Evolutionary conservation across 1,140 invertebrate species (phyloP).

Genomic region (Spodoptera frugiperda): DNA sequence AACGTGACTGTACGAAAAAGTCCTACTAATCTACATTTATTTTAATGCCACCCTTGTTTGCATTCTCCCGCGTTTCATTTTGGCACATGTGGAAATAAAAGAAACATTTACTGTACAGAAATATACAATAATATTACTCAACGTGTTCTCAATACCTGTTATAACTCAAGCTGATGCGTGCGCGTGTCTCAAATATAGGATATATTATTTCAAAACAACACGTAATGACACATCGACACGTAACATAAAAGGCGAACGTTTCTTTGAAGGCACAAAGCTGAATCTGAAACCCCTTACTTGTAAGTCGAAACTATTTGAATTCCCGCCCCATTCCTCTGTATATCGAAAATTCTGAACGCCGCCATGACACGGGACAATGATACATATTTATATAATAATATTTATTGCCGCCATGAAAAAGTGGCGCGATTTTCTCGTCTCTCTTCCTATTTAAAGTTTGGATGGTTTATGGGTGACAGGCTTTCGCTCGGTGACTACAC

Average conservation of each 20-base stretch:
- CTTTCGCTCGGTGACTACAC: constrained; percentile 40
- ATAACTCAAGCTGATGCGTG: constrained; percentile 34
- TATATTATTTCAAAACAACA: constrained; percentile 54
- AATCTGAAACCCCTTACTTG: constrained; percentile 53
- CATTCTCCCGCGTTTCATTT: constrained; percentile 31
- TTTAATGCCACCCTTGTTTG: constrained; percentile 36
- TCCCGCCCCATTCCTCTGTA: constrained; percentile 46
- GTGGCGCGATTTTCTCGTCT: constrained; percentile 71
- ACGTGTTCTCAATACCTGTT: constrained; percentile 17
- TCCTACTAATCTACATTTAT: constrained; percentile 44
- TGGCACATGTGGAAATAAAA: constrained; percentile 25
- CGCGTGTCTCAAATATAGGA: constrained; percentile 35
- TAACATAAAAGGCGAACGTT: constrained; percentile 53
- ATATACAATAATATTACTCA: constrained; percentile 36
- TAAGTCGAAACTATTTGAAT: constrained; percentile 72
- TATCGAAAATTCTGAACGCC: constrained; percentile 55
- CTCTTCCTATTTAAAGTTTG: constrained; percentile 82
- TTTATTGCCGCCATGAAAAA: constrained; percentile 77
- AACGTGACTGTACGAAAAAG: constrained; percentile 58
- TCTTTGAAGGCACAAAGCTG: constrained; percentile 56
- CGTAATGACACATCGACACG: constrained; percentile 58
- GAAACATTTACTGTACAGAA: constrained; percentile 16
- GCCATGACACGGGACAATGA: constrained; percentile 74
- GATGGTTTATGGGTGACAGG: constrained; percentile 71
- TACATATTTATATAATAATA: constrained; percentile 84